phyloP scores from a whole-genome alignment of 2,888 invertebrate species.

The Oxystoma pomonae region DNA sequence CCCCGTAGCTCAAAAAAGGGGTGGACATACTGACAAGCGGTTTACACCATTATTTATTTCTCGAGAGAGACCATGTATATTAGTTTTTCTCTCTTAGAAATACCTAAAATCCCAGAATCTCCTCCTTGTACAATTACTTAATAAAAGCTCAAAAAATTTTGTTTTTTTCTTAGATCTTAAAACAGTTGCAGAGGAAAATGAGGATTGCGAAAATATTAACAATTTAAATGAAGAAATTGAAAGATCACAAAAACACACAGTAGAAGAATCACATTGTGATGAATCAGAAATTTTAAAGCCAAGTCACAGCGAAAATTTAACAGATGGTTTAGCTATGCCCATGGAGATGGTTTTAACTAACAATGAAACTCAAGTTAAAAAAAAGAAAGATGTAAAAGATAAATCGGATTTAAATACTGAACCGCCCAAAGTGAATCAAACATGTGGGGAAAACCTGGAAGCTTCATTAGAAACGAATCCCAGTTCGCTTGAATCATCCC shows the following conservation, averaged over 20 bases:
- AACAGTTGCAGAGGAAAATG: constrained; percentile 1
- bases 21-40: too few species aligned
- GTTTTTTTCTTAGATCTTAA: neutral
- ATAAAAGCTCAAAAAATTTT: too few species aligned
- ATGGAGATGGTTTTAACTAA: neutral
- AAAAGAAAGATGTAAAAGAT: neutral
- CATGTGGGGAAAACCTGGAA: constrained; percentile 9
- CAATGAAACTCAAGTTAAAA: neutral
- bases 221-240: neutral
- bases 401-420: constrained; percentile 6
- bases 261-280: constrained; percentile 8
- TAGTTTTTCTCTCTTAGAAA: too few species aligned
- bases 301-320: neutral
- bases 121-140: too few species aligned
- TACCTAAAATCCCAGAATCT: too few species aligned
- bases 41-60: too few species aligned
- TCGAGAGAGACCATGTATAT: too few species aligned
- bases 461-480: constrained; percentile 17
- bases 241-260: neutral
- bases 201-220: constrained; percentile 2
- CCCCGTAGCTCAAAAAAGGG: too few species aligned
- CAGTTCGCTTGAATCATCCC: constrained; percentile 23
- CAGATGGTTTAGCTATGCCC: neutral
- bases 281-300: neutral
- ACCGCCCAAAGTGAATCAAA: neutral